Evolutionary conservation across 2,797 vertebrate species (phyloP), one percentile per base, ranked within the genome.

Genomic region (Neomorphus geoffroyi): DNA sequence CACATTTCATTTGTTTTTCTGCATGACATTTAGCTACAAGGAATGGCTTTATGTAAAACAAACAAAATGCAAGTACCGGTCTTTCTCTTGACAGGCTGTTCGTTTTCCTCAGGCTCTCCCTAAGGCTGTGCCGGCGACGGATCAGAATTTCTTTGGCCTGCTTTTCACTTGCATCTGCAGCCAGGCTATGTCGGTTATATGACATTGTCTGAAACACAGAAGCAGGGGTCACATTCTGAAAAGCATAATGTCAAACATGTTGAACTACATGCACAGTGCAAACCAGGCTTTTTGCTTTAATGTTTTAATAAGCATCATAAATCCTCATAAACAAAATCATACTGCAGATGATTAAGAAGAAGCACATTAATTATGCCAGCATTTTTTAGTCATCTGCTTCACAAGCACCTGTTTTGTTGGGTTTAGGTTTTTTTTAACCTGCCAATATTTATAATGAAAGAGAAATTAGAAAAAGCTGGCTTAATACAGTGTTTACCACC

Each of bases 141-240:
- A 99, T 99, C 74, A 99, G 98, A 51, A 99, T 99, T 98, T 99
- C 99, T 96, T 97, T 99, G 70, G 98, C 98, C 48, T 98, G 98
- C 80, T 95, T 98, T 82, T 99, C 98, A 1, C 96, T 98, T 7
- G 97, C 97, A 75, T 98, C 98, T 7, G 97, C 97, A 26, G 99
- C 98, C 90, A 99, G 97, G 26, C 98, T 97, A 24, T 99, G 98
- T 89, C 99, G 97, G 74, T 98, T 99, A 94, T 98, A 99, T 5
- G 98, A 98, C 94, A 98, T 94, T 6, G 99, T 99, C 99, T 99
- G 96, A 86, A 97, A 97, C 4, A 82, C 13, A 95, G 96, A 93
- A 51, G 43, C 43, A 69, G 19, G 4, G 17, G 85, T 61, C 35
- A 92, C 32, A 23, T 48, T 82, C 94, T 58, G 60, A 66, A 92